Evolutionary conservation across 2,113 vertebrate genomes (phyloP).

Genomic region (Syngnathus scovelli): DNA sequence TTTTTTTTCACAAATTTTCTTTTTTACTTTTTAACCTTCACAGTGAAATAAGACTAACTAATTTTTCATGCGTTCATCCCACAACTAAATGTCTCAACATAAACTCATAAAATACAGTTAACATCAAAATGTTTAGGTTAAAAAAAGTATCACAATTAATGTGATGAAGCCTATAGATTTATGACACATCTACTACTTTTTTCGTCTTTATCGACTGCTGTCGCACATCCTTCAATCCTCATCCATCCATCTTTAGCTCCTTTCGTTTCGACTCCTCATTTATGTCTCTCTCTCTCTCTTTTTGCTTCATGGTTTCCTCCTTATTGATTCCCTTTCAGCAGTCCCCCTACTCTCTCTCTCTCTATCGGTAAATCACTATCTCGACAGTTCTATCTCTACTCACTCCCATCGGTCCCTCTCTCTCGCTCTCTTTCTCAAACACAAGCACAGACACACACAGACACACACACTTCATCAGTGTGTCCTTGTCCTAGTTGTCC

Average conservation of each 20-base stretch:
- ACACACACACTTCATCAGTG: conserved; percentile 21
- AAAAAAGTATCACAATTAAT: neutral
- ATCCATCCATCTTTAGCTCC: neutral
- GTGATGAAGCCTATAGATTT: neutral
- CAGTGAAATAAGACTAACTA: neutral
- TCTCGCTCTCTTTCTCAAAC: conserved; percentile 6
- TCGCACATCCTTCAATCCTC: neutral
- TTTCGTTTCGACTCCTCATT: neutral
- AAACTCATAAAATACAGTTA: too few species aligned
- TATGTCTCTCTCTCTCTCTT: conserved; percentile 11
- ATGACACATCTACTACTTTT: neutral
- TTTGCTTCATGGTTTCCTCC: conserved; percentile 46
- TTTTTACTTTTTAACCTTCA: too few species aligned
- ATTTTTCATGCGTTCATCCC: neutral
- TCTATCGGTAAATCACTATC: conserved; percentile 52
- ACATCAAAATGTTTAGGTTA: neutral
- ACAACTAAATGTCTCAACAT: neutral
- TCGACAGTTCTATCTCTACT: conserved; percentile 59
- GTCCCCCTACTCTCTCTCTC: conserved; percentile 9
- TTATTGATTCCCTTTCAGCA: conserved; percentile 51
- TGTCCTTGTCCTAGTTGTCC: conserved; percentile 53
- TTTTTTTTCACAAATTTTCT: too few species aligned
- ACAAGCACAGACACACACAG: neutral
- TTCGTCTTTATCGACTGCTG: neutral
- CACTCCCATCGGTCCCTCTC: conserved; percentile 26